phyloP scores from a whole-genome alignment of 2,888 invertebrate genomes.

The Artemia sinica region DNA sequence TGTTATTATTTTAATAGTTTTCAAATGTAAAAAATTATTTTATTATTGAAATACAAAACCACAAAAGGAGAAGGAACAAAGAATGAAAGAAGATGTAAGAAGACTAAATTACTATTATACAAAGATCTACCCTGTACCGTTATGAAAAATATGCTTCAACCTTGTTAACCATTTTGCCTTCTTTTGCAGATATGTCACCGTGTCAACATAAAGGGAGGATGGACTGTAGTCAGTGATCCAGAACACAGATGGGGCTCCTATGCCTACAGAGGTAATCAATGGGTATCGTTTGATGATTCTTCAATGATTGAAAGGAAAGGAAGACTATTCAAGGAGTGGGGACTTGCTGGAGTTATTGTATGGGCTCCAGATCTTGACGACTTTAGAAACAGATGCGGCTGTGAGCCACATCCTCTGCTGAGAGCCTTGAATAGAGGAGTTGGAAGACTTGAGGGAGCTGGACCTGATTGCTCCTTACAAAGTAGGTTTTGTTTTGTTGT shows the following conservation, averaged over 20 bases:
- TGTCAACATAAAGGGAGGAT: slow-evolving; percentile 48
- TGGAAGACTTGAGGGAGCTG: slow-evolving; percentile 3
- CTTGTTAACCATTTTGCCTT: slow-evolving; percentile 17
- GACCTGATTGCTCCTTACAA: slow-evolving; percentile 1
- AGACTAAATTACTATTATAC: too few species aligned
- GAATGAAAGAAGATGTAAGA: too few species aligned
- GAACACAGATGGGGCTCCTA: slow-evolving; percentile 52
- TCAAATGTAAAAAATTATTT: too few species aligned
- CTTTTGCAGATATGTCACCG: slow-evolving; percentile 55
- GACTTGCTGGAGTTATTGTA: slow-evolving; percentile 27
- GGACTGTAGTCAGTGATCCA: slow-evolving; percentile 54
- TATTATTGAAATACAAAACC: too few species aligned
- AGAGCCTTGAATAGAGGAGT: slow-evolving; percentile 53
- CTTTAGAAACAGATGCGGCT: slow-evolving; percentile 48
- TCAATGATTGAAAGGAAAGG: slow-evolving; percentile 58
- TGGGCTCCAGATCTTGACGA: slow-evolving; percentile 31
- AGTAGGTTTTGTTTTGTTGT: neutral
- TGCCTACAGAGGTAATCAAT: slow-evolving; percentile 57
- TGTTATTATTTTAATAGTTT: too few species aligned
- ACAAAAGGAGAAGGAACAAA: too few species aligned
- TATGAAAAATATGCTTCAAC: too few species aligned
- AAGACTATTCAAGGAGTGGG: slow-evolving; percentile 23
- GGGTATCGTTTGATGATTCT: slow-evolving; percentile 83
- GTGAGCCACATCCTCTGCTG: slow-evolving; percentile 61
- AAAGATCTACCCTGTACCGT: too few species aligned